Base-by-base conservation (phyloP, 2,888 invertebrate species). In the Dione vanillae region DNA sequence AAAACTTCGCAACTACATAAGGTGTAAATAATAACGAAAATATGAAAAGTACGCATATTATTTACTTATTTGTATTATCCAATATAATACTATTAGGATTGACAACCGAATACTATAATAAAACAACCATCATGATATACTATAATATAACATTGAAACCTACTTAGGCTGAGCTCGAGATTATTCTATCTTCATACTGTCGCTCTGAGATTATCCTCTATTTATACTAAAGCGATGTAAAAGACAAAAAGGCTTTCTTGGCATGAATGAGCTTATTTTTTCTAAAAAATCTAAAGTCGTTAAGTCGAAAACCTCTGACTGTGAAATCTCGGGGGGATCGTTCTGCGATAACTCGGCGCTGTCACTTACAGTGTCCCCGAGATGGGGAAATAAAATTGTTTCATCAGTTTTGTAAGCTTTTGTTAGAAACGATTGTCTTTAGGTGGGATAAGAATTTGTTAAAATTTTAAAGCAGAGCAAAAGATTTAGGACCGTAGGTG, bases 271-370 rank as follows among this genome's bases (percentile, higher is more conserved):
- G 47, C 59, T 67, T 67, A 52, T 62, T 68, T 62, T 62, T 52
- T 9, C 52, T 45, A 14, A 54, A 62, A 68, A 73, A 67, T 73
- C 41, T 45, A 67, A 70, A 68, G 70, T 73, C 73, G 73, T 73
- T 67, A 70, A 70, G 37, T 58, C 52, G 37, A 51, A 58, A 65
- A 69, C 70, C 65, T 67, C 61, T 54, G 64, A 65, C 67, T 67
- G 70, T 73, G 35, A 67, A 65, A 67, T 65, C 67, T 43, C 72
- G 43, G 56, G 41, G 47, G 69, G 61, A 54, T 61, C 66, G 49
- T 47, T 51, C 35, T 16, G 64, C 70, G 72, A 70, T 70, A 67
- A 64, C 62, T 45, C 41, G 43, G 20, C 45, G 58, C 72, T 68
- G 73, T 73, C 70, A 70, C 65, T 59, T 45, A 27, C 70, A 70